A percentile compares a stretch with the other conserved stretches of the same genome.
Conservation (phyloP, 2,797 vertebrate species). For the Peromyscus melanophrys region DNA sequence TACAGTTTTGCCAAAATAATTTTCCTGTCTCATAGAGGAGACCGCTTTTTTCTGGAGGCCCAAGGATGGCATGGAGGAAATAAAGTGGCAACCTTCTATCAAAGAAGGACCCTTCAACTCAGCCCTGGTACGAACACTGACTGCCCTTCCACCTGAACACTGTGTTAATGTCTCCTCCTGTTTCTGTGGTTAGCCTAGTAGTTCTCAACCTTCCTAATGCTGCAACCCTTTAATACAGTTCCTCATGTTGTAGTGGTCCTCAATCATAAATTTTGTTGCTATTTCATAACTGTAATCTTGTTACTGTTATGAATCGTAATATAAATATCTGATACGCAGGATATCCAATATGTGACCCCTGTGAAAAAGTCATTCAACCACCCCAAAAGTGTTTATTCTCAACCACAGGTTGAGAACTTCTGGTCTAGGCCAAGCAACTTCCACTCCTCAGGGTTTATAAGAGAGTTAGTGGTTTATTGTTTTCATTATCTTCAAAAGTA, state of each 20-base stretch:
- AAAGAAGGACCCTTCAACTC: not conserved
- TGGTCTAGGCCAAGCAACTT: not conserved
- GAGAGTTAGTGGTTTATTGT: constrained; percentile 6
- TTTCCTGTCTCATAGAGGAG: not conserved
- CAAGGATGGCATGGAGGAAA: not conserved
- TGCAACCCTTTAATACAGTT: not conserved
- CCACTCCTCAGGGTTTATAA: not conserved
- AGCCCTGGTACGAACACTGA: not conserved
- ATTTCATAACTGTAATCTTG: not conserved
- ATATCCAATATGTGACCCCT: not conserved
- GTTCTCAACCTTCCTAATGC: not conserved
- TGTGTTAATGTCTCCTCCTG: not conserved
- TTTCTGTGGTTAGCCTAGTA: not conserved
- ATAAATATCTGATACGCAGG: not conserved
- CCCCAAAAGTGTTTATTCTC: no score
- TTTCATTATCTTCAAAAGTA: constrained; percentile 67
- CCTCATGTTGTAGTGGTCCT: not conserved
- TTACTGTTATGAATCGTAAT: not conserved
- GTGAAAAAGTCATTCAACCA: not conserved
- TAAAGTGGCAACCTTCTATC: not conserved
- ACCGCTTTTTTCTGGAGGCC: not conserved
- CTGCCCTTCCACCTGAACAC: not conserved
- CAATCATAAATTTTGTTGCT: not conserved
- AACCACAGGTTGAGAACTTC: not conserved
- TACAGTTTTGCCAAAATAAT: not conserved